Base-by-base conservation (phyloP, 2,888 invertebrate species). In the Graphium colonna region DNA sequence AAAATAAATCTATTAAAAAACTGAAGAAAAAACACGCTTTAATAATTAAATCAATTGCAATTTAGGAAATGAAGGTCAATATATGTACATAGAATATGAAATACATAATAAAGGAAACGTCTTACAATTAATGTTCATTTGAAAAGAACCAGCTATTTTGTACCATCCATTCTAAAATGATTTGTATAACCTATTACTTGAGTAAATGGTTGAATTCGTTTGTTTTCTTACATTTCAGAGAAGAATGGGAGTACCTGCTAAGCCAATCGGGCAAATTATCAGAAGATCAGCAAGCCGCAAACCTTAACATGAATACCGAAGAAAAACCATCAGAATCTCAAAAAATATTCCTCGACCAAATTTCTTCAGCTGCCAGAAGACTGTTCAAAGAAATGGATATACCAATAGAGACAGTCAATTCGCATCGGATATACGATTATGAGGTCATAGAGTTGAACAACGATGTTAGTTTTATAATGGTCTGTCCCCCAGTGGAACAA, bases 211-310 rank as follows among this genome's bases (percentile, higher is more conserved):
- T 21, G 21, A 21, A 21, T 21, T 21, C 21, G 2, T 21, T 21
- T 21, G 21, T 21, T 21, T 2, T 21, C n/a, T n/a, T n/a, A n/a
- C 18, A 51, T 91, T 91, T 44, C 88, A 97, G 96, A 18, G 98
- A 98, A 75, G 99, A 99, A 82, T 99, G 98, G 98, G 95, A 96
- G 63, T 96, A 96, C 78, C 87, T 98, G 10, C 95, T 94, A 70
- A 92, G 91, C 16, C 91, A 91, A 59, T 80, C 88, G 0, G 87
- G 84, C 15, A 79, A 77, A 66, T 55, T 63, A 0, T 55, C 66
- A 1, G 77, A 83, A 13, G 86, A 88, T 53, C 54, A 63, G 0
- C 79, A 76, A 60, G 60, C 73, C 0, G 67, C 82, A 65, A 71
- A 90, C 77, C 66, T 80, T 62, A 69, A 74, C 10, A 76, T 79